Conservation (phyloP, 2,888 invertebrate species). For the Lydus trimaculatus region DNA sequence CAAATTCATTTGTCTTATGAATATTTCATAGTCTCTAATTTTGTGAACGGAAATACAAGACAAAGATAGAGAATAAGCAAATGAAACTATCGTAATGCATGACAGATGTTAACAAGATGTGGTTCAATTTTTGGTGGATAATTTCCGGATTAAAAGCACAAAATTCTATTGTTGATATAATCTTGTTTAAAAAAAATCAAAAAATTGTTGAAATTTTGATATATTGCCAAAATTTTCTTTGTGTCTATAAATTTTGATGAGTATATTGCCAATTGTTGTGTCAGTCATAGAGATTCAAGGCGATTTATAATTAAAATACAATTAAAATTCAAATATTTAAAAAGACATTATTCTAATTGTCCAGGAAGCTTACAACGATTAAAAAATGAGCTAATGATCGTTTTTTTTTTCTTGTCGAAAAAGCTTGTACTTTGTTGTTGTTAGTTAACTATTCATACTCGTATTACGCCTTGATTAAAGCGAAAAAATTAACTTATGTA, state of each 20-base stretch:
- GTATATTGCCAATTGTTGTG: background rate
- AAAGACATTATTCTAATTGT: background rate
- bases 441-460: background rate
- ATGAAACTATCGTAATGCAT: background rate
- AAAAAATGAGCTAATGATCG: background rate
- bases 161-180: background rate
- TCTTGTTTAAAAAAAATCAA: background rate
- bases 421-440: background rate
- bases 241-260: background rate
- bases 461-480: constrained; percentile 1
- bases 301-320: background rate
- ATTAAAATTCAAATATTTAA: background rate
- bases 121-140: background rate
- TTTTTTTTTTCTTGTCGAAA: background rate
- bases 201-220: background rate
- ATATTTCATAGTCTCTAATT: background rate
- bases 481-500: constrained; percentile 15
- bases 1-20: background rate
- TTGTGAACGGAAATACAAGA: background rate
- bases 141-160: too few relatives aligned
- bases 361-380: background rate
- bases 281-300: constrained; percentile 7
- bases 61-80: too few relatives aligned
- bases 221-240: background rate
- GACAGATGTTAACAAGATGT: constrained; percentile 3